Evolutionary conservation across 2,797 vertebrate genomes (phyloP), one percentile per base, ranked within the genome.

Genomic region (Brachyalestes nurse): DNA sequence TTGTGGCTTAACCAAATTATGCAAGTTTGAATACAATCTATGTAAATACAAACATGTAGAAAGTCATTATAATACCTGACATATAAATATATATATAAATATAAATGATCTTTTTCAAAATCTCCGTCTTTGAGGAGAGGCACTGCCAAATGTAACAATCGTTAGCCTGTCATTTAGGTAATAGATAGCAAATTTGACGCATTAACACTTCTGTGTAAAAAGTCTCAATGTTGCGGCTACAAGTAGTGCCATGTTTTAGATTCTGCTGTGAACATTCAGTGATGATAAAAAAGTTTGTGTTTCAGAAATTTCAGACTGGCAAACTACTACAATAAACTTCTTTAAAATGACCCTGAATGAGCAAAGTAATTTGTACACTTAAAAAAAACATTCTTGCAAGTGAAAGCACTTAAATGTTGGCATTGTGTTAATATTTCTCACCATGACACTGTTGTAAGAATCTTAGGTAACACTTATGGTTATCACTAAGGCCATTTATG

Each of bases 181-280:
- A 55, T 61, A 51, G 42, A 4, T 75, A 40, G 40, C n/a, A 61
- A 69, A 67, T 25, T 16, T 42, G 14, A 72, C 40, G 14, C n/a
- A 7, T 53, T 67, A 40, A 51, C 49, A 70, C 25, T 6, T 62
- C 5, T 76, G 65, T 81, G 34, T 81, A 23, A 38, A 57, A 71
- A 14, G 60, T 74, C n/a, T 71, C 14, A 23, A 21, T 71, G 45
- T 71, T 71, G 74, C 53, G 57, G 49, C 75, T 78, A 78, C 66
- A 49, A 57, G 42, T 53, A 34, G 49, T 71, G 69, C 17, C 42
- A 40, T 76, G 40, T 40, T 55, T 51, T 61, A 49, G 49, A 65
- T 23, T 72, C 16, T 0, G 13, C 66, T 58, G 12, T 53, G n/a
- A 67, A 62, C 66, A 67, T 42, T 5, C 47, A 64, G 10, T 45